phyloP scores from a whole-genome alignment of 2,113 vertebrate species.

The Nycticebus coucang region DNA sequence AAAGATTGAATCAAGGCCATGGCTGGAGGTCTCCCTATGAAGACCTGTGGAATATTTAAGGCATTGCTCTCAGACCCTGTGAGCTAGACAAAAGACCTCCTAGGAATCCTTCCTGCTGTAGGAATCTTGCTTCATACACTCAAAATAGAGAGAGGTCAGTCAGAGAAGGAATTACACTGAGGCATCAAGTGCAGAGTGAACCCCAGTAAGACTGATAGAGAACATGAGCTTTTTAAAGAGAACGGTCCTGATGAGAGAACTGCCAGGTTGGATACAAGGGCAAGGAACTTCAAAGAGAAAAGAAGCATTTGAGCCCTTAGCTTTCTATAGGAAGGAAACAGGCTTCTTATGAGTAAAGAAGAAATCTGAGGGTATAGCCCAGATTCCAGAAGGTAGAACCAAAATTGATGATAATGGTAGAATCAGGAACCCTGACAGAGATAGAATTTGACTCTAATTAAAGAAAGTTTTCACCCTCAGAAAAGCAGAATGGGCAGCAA shows the following conservation, averaged over 20 bases:
- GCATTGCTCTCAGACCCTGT: background rate
- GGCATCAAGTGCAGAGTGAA: background rate
- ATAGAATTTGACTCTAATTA: background rate
- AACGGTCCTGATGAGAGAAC: slow-evolving; percentile 6
- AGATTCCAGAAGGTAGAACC: background rate
- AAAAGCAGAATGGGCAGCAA: background rate
- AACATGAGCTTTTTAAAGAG: background rate
- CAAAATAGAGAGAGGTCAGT: background rate
- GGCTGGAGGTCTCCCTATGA: background rate
- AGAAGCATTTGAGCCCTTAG: too few species aligned
- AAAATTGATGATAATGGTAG: background rate
- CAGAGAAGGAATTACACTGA: background rate
- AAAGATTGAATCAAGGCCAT: background rate
- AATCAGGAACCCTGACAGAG: background rate
- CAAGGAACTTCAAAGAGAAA: background rate
- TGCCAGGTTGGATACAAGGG: background rate
- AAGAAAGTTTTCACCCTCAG: background rate
- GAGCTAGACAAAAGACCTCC: background rate
- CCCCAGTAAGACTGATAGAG: background rate
- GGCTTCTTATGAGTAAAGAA: background rate
- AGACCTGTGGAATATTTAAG: background rate
- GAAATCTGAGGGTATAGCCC: background rate
- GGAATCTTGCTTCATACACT: accelerated
- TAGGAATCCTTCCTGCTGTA: background rate
- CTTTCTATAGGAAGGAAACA: background rate